Evolutionary conservation across 2,113 vertebrate species (phyloP).

Genomic region (Myxocyprinus asiaticus): DNA sequence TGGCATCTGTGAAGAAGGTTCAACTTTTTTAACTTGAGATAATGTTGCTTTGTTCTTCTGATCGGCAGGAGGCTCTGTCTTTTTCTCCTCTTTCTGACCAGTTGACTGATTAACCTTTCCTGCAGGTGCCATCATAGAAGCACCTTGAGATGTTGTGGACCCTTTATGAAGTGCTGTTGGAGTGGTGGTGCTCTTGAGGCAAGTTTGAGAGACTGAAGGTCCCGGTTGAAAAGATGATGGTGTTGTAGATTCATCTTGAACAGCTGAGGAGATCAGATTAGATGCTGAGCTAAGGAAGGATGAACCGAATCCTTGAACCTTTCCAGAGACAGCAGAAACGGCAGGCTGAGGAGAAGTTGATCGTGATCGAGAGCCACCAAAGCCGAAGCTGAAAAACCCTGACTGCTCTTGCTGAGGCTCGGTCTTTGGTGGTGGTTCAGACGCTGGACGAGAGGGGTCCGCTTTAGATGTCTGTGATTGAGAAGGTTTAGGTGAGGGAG

Average conservation of each 20-base stretch:
- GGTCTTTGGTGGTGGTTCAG: slow-evolving; percentile 21
- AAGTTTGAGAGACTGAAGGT: slow-evolving; percentile 41
- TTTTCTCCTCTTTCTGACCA: slow-evolving; percentile 48
- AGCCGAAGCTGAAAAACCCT: slow-evolving; percentile 69
- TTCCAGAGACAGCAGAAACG: slow-evolving; percentile 63
- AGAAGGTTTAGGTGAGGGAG: slow-evolving; percentile 38
- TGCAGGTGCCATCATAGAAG: neutral
- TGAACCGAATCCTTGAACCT: slow-evolving; percentile 73
- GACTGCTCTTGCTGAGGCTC: slow-evolving; percentile 62
- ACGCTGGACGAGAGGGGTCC: slow-evolving; percentile 13
- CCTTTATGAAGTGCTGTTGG: slow-evolving; percentile 55
- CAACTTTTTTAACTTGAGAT: slow-evolving; percentile 58
- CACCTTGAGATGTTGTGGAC: slow-evolving; percentile 21
- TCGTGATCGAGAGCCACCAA: slow-evolving; percentile 63
- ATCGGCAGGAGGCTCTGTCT: slow-evolving; percentile 58
- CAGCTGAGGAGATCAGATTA: slow-evolving; percentile 71
- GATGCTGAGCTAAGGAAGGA: slow-evolving; percentile 76
- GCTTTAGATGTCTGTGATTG: slow-evolving; percentile 27
- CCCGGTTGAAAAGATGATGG: slow-evolving; percentile 68
- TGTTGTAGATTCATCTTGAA: slow-evolving; percentile 68
- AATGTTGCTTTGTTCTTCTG: slow-evolving; percentile 35
- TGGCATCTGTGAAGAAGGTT: slow-evolving; percentile 39
- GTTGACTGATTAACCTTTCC: neutral
- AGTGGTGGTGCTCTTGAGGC: slow-evolving; percentile 49
- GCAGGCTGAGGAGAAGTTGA: slow-evolving; percentile 58